Evolutionary conservation across 2,113 vertebrate species (phyloP), one percentile per base, ranked within the genome.

Genomic region (Lamprotornis superbus): DNA sequence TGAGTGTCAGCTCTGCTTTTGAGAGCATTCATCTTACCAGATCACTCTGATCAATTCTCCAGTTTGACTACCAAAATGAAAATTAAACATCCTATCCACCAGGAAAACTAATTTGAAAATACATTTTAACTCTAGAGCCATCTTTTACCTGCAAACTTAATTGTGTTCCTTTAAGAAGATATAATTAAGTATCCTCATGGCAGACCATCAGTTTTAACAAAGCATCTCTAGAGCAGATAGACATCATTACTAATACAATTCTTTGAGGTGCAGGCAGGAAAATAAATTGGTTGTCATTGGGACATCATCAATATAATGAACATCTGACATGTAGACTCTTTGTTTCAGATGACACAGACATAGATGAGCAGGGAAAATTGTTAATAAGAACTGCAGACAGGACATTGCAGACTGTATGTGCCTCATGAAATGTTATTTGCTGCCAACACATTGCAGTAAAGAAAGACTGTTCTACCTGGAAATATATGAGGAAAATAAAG

Each of bases 221-320:
- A 96, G 87, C 92, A 90, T 87, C 83, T 96, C 94, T 87, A 85
- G 63, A 90, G 73, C 79, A 90, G 67, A 78, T 76, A 93, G 81
- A 63, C 79, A 86, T 96, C 93, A 83, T 96, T 96, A 92, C 90
- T 95, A 95, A 96, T 93, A 79, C 70, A 94, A 76, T 95, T 93
- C 80, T 60, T 90, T 50, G 90, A 91, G 80, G 78, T 89, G 83
- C 82, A 96, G 92, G 92, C 94, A 94, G 93, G 83, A 96, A 93
- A 97, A 97, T 95, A 96, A 97, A 97, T 95, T 83, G 87, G 76
- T 93, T 96, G 97, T 96, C 94, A 81, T 74, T 96, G 95, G 95
- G 75, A 70, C 83, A 87, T 92, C 94, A 82, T 95, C 90, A 95
- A 84, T 90, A 78, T 89, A 96, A 95, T 89, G 94, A 95, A 92